Evolutionary conservation across 1,140 invertebrate genomes (phyloP).

Genomic region (Planococcus citri): DNA sequence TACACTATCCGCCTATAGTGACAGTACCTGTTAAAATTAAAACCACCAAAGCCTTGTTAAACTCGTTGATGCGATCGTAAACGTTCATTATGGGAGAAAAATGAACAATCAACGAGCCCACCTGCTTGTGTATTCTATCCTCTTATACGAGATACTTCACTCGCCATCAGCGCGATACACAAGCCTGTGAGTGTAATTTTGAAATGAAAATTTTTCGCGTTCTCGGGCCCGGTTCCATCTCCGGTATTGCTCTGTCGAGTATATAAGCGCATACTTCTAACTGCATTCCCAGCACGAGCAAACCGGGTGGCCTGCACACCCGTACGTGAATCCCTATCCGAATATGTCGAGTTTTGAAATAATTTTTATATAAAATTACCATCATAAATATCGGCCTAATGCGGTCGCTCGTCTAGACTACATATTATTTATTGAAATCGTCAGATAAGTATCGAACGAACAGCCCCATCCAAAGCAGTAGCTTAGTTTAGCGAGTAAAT

Average conservation of each 20-base stretch:
- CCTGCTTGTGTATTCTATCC: background rate
- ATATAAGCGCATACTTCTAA: no score
- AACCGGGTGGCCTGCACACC: background rate
- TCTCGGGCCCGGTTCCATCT: background rate
- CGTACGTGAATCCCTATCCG: background rate
- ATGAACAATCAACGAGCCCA: background rate
- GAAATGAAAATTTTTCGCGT: background rate
- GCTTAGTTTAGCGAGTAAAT: background rate
- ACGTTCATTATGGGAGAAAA: background rate
- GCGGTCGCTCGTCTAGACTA: background rate
- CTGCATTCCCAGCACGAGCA: background rate
- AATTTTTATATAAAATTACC: background rate
- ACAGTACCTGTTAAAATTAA: background rate
- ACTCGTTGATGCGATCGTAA: background rate
- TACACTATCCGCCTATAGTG: background rate
- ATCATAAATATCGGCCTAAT: background rate
- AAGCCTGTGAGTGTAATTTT: background rate
- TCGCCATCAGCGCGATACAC: no score
- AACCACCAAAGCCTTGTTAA: background rate
- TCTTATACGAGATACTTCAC: no score
- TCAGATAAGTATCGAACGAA: constrained; percentile 1
- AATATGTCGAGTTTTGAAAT: background rate
- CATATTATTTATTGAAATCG: background rate
- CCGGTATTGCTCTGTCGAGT: background rate
- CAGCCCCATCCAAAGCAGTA: background rate